Base-by-base conservation (phyloP, 2,113 vertebrate genomes). In the Sander vitreus region DNA sequence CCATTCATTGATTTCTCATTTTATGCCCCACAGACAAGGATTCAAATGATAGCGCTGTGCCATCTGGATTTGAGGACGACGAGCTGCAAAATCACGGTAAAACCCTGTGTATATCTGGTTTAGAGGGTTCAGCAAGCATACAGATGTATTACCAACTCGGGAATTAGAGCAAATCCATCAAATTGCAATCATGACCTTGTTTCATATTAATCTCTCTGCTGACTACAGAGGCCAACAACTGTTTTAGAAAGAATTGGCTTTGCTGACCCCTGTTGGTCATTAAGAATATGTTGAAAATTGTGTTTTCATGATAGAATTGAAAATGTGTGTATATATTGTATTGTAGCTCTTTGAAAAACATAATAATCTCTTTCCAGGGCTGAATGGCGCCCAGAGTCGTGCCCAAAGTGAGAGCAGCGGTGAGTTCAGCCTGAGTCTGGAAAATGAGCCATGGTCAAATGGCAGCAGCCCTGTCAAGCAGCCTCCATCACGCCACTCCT, bases 371-470 rank as follows among this genome's bases (percentile, higher is more conserved):
- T 64, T 80, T 72, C 11, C 83, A 93, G 96, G 94, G 93, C 55
- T 93, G 85, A 94, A 90, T 90, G 95, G 95, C 36, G 88, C 95
- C 4, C 96, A 96, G 65, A 97, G 96, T 89, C 96, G 97, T 75
- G 96, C 97, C 2, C 97, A 97, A n/a, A 99, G 97, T 76, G 97
- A 98, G 89, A 98, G 97, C 95, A 98, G 97, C 2, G 96, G 97
- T 39, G 97, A 98, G 78, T 97, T 97, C 85, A 97, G 93, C 50
- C 93, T 97, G 81, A 97, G 95, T 25, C 94, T 96, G 27, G 97
- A 98, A 50, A 96, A 96, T 9, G 97, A 98, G 85, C 94, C 95
- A 2, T 98, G 97, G 96, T 98, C 96, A 63, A 97, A 96, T 88
- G 96, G 96, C 91, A 97, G 97, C 95, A 98, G 97, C 85, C 97